These are phyloP conservation scores for Bellardia pandia DNA, from an alignment of 2,888 invertebrate species.

Conservation along the genomic window DNA sequence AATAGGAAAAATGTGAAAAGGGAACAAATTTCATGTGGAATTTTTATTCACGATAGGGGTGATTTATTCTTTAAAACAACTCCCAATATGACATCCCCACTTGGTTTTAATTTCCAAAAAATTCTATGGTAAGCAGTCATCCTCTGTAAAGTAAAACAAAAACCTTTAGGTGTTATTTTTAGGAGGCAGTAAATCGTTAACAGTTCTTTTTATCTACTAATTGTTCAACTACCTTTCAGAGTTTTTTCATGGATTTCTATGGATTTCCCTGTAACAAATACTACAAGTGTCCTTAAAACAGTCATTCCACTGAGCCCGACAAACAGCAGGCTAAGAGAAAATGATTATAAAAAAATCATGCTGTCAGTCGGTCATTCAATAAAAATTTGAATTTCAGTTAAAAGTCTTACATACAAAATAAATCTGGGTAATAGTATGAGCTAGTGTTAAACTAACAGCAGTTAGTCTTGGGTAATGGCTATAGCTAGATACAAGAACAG, in stretches of 20 bases:
- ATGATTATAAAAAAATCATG: neutral
- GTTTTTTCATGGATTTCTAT: neutral
- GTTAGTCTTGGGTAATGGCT: neutral
- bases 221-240: neutral
- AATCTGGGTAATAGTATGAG: neutral
- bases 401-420: neutral
- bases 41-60: no score
- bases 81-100: neutral
- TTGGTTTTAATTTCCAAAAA: slow-evolving; percentile 51
- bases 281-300: neutral
- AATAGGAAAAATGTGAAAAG: no score
- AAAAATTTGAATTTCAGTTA: slow-evolving; percentile 39
- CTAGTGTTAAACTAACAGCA: neutral
- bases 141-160: neutral
- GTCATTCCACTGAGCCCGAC: neutral
- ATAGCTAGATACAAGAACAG: no score
- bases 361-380: slow-evolving; percentile 27
- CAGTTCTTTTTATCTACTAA: slow-evolving; percentile 25
- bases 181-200: slow-evolving; percentile 56
- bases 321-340: slow-evolving; percentile 31
- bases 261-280: neutral
- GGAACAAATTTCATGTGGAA: no score
- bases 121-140: slow-evolving; percentile 3
- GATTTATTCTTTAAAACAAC: no score
- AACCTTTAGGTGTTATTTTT: slow-evolving; percentile 45